A percentile compares a stretch with the other conserved stretches of the same genome.
phyloP scores from a whole-genome alignment of 2,888 invertebrate genomes.

The Drosophila fungiperda region DNA sequence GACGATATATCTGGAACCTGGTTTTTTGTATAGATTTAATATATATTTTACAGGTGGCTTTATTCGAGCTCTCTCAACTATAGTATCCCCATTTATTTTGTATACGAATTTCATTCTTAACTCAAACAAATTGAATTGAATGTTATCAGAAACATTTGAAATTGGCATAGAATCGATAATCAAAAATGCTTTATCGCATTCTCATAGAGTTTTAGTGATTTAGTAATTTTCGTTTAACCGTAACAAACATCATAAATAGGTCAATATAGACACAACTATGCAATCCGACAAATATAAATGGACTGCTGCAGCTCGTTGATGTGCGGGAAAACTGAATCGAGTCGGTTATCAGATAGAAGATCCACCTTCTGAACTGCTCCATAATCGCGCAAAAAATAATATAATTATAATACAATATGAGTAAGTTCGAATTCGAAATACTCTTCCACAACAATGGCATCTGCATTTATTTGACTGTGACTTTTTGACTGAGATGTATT shows the following conservation, averaged over 20 bases:
- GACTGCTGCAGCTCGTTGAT: slow-evolving; percentile 6
- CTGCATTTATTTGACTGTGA: not conserved
- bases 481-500: not conserved
- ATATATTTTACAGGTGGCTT: not conserved
- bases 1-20: not conserved
- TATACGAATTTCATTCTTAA: not conserved
- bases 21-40: not conserved
- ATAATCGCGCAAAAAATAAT: slow-evolving; percentile 31
- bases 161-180: not conserved
- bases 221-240: not conserved
- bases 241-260: not conserved
- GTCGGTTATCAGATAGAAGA: slow-evolving; percentile 63
- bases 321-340: slow-evolving; percentile 52
- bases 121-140: not conserved
- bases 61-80: not conserved
- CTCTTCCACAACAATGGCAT: not conserved
- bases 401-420: not conserved
- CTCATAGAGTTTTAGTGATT: not conserved
- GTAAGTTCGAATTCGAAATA: not conserved
- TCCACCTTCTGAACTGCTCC: slow-evolving; percentile 55
- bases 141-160: not conserved
- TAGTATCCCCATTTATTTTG: not conserved
- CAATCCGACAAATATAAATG: not conserved
- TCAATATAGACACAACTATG: slow-evolving; percentile 2
- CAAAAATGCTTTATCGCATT: not conserved